Percentiles rank a stretch among this genome's conserved stretches.
Conservation (phyloP, 1,140 invertebrate genomes). For the Ostrea edulis region DNA sequence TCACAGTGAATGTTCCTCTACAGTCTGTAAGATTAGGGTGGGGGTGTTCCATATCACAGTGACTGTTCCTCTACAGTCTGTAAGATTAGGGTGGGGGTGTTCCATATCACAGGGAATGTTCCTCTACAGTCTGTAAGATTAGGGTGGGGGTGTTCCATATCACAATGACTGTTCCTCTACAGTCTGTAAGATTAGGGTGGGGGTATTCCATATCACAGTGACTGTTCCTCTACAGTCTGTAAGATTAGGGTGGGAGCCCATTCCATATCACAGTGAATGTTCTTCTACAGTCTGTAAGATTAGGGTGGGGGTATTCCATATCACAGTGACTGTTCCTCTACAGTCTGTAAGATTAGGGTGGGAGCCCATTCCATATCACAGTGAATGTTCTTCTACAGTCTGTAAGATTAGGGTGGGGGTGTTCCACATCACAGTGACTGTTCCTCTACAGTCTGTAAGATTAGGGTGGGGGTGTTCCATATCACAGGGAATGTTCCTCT, state of each 20-base stretch:
- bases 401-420: too few species aligned
- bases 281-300: background rate
- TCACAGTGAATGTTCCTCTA: background rate
- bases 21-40: too few species aligned
- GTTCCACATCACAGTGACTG: background rate
- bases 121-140: background rate
- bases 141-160: background rate
- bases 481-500: background rate
- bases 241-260: slow-evolving; percentile 81
- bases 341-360: slow-evolving; percentile 81
- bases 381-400: background rate
- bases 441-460: background rate
- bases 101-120: background rate
- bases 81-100: too few species aligned
- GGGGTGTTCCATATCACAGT: background rate
- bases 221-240: background rate
- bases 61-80: background rate
- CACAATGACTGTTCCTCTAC: background rate
- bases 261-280: background rate
- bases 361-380: background rate
- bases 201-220: background rate
- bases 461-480: background rate
- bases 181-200: too few species aligned
- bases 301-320: background rate
- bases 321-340: background rate